Conservation (phyloP, 2,888 invertebrate species). For the Eupelmus urozonus region DNA sequence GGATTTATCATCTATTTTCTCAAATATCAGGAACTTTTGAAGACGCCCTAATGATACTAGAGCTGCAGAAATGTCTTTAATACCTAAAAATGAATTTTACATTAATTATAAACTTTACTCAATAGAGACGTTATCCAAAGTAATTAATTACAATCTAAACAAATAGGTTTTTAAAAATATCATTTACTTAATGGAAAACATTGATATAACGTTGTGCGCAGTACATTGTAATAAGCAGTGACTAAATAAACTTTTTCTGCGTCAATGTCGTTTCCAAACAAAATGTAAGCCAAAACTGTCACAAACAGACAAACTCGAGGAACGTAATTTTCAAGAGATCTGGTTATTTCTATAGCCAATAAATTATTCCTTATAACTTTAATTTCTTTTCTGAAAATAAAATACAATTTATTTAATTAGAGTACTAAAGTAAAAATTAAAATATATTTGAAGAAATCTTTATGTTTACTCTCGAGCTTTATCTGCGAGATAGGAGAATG, state of each 20-base stretch:
- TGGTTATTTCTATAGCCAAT: constrained; percentile 80
- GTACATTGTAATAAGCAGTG: constrained; percentile 85
- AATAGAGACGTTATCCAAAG: neutral
- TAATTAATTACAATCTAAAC: constrained; percentile 65
- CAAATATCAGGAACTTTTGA: constrained; percentile 67
- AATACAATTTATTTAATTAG: neutral
- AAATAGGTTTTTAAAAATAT: too few species aligned
- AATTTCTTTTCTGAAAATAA: constrained; percentile 78
- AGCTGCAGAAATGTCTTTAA: constrained; percentile 82
- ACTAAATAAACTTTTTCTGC: constrained; percentile 87
- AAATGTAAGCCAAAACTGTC: constrained; percentile 82
- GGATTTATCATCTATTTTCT: constrained; percentile 52
- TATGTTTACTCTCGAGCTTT: constrained; percentile 78
- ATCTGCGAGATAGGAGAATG: constrained; percentile 83
- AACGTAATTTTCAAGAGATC: constrained; percentile 83
- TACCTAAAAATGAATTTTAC: constrained; percentile 74
- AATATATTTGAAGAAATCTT: too few species aligned
- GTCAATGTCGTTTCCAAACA: constrained; percentile 81
- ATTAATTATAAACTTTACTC: neutral
- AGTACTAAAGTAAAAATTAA: neutral
- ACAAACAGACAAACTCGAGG: constrained; percentile 85
- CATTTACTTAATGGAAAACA: constrained; percentile 83
- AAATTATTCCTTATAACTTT: constrained; percentile 76
- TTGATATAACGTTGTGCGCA: constrained; percentile 85
- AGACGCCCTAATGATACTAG: constrained; percentile 81